Percentiles rank a stretch among this genome's conserved stretches.
Conservation (phyloP, 2,888 invertebrate genomes). For the Tortrix viridana region DNA sequence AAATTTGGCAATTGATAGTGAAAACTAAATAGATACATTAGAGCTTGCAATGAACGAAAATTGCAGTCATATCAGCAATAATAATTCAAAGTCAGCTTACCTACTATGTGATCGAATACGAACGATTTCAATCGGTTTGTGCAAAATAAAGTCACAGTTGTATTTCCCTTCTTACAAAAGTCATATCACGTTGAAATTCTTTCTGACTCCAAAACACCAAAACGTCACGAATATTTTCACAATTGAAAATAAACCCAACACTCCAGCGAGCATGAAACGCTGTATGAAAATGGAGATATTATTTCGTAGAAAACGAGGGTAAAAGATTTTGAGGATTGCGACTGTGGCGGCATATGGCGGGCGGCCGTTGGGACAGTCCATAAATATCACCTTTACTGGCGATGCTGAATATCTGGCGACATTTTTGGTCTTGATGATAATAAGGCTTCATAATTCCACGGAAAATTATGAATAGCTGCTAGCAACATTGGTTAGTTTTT, state of each 20-base stretch:
- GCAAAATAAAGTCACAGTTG: too few species aligned
- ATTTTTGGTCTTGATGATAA: conserved; percentile 9
- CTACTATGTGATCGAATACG: too few species aligned
- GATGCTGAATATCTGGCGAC: conserved; percentile 41
- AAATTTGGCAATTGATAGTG: conserved; percentile 17
- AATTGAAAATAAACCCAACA: conserved; percentile 20
- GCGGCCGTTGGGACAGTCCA: conserved; percentile 31
- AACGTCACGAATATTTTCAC: conserved; percentile 8
- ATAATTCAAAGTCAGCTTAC: too few species aligned
- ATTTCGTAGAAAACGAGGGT: conserved; percentile 34
- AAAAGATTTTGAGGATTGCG: conserved; percentile 48
- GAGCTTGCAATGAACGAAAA: background rate
- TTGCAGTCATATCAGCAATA: background rate
- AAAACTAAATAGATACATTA: conserved; percentile 9
- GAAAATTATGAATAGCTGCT: background rate
- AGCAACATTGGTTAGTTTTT: background rate
- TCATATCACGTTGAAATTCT: too few species aligned
- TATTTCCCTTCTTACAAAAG: too few species aligned
- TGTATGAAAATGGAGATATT: conserved; percentile 32
- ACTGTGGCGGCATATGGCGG: conserved; percentile 48
- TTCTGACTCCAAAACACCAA: too few species aligned
- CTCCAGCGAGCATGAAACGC: conserved; percentile 4
- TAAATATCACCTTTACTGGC: conserved; percentile 37
- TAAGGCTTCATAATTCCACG: background rate
- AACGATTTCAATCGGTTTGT: too few species aligned